Conservation (phyloP, 2,797 vertebrate species). For the Apogon talboti region DNA sequence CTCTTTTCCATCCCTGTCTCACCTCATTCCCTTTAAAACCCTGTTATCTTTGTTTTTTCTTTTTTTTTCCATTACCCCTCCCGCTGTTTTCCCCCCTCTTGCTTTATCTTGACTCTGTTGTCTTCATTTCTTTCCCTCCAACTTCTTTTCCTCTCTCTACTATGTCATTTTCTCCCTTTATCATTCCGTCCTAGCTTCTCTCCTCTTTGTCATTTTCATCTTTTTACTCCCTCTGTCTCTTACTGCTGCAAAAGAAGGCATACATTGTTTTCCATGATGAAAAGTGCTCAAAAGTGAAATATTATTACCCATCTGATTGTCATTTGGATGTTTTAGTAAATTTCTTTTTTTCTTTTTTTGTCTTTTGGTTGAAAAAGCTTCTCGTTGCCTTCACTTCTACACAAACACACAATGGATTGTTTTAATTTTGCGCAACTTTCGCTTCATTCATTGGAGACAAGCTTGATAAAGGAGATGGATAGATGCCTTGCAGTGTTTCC, state of each 20-base stretch:
- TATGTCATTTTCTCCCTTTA: constrained; percentile 60
- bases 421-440: constrained; percentile 83
- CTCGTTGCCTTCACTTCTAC: constrained; percentile 48
- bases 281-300: constrained; percentile 61
- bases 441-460: constrained; percentile 83
- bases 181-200: constrained; percentile 40
- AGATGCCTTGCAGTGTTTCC: constrained; percentile 84
- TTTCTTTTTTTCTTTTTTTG: constrained; percentile 28
- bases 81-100: constrained; percentile 44
- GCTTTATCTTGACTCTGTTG: constrained; percentile 52
- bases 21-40: constrained; percentile 53
- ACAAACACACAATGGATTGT: constrained; percentile 77
- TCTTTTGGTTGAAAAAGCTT: constrained; percentile 35
- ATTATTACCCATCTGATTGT: constrained; percentile 67
- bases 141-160: constrained; percentile 38
- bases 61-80: constrained; percentile 54
- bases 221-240: constrained; percentile 34
- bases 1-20: constrained; percentile 61
- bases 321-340: constrained; percentile 64
- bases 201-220: constrained; percentile 55
- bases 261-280: constrained; percentile 65
- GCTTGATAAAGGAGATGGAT: constrained; percentile 85
- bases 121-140: constrained; percentile 38
- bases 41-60: constrained; percentile 51
- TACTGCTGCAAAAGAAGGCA: constrained; percentile 54